Conservation (phyloP, 2,113 vertebrate species). For the Nettapus auritus region DNA sequence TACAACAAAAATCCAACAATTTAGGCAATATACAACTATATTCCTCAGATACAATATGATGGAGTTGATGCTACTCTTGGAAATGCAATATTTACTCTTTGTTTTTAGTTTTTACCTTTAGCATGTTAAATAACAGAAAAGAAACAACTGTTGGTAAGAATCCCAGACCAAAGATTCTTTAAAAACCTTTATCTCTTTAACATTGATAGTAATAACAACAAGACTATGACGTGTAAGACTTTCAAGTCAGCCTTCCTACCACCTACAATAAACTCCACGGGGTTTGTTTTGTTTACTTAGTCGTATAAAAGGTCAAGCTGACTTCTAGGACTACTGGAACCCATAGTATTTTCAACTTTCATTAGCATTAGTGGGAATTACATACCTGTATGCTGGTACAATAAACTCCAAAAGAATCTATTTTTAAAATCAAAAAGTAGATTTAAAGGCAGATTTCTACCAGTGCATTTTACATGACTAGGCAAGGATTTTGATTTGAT, state of each 20-base stretch:
- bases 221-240: not conserved
- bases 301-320: not conserved
- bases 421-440: conserved; percentile 17
- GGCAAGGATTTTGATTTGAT: conserved; percentile 61
- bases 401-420: not conserved
- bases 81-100: not conserved
- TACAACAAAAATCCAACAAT: not conserved
- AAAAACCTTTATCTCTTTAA: not conserved
- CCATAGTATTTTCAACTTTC: not conserved
- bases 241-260: not conserved
- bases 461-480: conserved; percentile 39
- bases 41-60: not conserved
- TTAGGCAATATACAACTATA: not conserved
- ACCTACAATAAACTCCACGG: not conserved
- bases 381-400: not conserved
- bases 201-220: not conserved
- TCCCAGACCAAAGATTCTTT: not conserved
- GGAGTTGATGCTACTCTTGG: not conserved
- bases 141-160: not conserved
- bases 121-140: not conserved
- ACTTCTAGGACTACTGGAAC: not conserved
- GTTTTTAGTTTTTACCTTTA: not conserved
- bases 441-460: conserved; percentile 56
- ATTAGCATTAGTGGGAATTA: not conserved
- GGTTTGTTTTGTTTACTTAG: not conserved